These are phyloP conservation scores for Lasioglossum malachurum DNA, from an alignment of 2,888 invertebrate genomes.

Conservation along the genomic window DNA sequence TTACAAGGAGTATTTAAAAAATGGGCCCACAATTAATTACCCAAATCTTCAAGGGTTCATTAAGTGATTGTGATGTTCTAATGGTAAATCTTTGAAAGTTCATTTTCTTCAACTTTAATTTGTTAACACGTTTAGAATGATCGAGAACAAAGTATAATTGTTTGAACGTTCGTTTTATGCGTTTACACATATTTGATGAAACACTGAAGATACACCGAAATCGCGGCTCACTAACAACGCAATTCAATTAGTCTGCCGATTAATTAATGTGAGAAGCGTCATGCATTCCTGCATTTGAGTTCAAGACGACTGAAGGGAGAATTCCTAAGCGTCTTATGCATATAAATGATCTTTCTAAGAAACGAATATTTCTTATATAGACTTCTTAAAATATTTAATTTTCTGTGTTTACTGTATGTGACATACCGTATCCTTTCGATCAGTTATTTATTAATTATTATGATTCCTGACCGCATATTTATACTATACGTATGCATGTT, in stretches of 20 bases:
- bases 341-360: slow-evolving; percentile 14
- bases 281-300: slow-evolving; percentile 40
- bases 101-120: not conserved
- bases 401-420: not conserved
- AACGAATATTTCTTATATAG: not conserved
- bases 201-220: slow-evolving; percentile 44
- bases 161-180: not conserved
- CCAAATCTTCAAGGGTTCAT: not conserved
- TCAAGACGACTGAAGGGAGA: slow-evolving; percentile 35
- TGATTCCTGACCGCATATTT: not conserved
- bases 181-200: slow-evolving; percentile 23
- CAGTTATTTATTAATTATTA: not conserved
- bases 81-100: not conserved
- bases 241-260: slow-evolving; percentile 80
- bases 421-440: not conserved
- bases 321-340: slow-evolving; percentile 36
- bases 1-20: not conserved
- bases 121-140: not conserved
- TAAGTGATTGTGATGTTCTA: not conserved
- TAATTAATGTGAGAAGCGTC: slow-evolving; percentile 76
- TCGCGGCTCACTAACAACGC: slow-evolving; percentile 75
- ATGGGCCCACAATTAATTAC: not conserved
- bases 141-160: not conserved
- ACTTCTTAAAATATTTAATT: not conserved
- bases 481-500: not conserved